Base-by-base conservation (phyloP, 2,113 vertebrate genomes). In the Equus quagga region DNA sequence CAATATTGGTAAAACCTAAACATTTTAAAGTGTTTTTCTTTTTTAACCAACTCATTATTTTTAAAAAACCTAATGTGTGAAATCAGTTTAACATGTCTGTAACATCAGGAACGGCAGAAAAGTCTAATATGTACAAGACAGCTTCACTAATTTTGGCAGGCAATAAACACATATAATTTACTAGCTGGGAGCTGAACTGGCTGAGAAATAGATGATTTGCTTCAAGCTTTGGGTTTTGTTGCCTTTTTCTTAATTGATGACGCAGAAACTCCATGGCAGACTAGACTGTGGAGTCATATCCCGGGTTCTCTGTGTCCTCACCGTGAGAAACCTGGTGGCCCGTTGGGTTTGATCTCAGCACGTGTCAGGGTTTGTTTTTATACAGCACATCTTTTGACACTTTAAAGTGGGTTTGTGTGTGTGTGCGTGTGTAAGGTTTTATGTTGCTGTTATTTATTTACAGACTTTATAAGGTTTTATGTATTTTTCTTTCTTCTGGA, bases 391-490 rank as follows among this genome's bases (percentile, higher is more conserved):
- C 98, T 98, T 98, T 96, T 92, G 98, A 98, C 98, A 98, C 98
- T 98, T 99, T 98, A 98, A 97, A 96, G 97, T 67, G 96, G 81
- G 98, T 97, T 62, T 89, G 98, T 94, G 93, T 5, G 64, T 8
- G 56, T 12, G 54, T 9, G 62, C 10, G 78, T 26, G 91, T 14
- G 92, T 81, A 72, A 89, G 95, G n/a, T 69, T 98, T 98, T 98
- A 86, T 95, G 98, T 98, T 94, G 94, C 96, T 98, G 97, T 98
- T 98, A 99, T 98, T 99, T 99, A 99, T 99, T 99, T 99, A 98
- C 98, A 97, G 98, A 98, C 97, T 98, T 98, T 97, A 98, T 98
- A 98, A 97, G 97, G 98, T 98, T 98, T 98, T 98, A 97, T 97
- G 96, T 99, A 98, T 98, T 98, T 98, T 99, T 98, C 98, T 98